Evolutionary conservation across 2,113 vertebrate species (phyloP).

Genomic region (Acanthisitta chloris): DNA sequence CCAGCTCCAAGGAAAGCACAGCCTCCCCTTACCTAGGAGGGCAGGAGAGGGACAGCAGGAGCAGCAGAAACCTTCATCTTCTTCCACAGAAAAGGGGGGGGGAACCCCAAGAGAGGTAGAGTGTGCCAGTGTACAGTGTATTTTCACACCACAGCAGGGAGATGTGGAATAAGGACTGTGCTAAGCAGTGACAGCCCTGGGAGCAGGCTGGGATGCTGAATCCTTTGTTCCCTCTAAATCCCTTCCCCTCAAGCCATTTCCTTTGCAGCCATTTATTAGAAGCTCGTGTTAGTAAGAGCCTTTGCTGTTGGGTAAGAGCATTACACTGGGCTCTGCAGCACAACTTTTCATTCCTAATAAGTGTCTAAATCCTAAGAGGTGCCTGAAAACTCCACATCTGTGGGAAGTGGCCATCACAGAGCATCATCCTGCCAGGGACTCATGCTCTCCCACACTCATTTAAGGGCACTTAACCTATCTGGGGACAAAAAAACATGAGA

Average conservation of each 20-base stretch:
- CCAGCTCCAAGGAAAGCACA: background rate
- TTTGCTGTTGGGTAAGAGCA: background rate
- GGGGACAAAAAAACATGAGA: background rate
- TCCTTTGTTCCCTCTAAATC: background rate
- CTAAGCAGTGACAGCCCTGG: background rate
- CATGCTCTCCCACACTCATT: accelerated
- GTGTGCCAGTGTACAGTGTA: background rate
- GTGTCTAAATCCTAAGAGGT: background rate
- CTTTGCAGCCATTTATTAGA: conserved; percentile 20
- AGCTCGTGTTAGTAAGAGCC: background rate
- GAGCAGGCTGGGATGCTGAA: background rate
- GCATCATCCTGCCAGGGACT: background rate
- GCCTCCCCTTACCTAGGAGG: background rate
- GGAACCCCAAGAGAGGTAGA: background rate
- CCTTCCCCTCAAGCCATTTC: background rate
- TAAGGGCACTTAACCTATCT: background rate
- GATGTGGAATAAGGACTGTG: background rate
- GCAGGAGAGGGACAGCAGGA: background rate
- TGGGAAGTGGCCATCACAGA: background rate
- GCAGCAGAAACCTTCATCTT: background rate
- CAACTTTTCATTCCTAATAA: background rate
- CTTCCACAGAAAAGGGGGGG: background rate
- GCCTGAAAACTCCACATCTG: background rate
- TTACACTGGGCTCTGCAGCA: background rate
- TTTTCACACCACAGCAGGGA: background rate